Conservation (phyloP, 2,113 vertebrate species). For the Aphelocoma coerulescens region DNA sequence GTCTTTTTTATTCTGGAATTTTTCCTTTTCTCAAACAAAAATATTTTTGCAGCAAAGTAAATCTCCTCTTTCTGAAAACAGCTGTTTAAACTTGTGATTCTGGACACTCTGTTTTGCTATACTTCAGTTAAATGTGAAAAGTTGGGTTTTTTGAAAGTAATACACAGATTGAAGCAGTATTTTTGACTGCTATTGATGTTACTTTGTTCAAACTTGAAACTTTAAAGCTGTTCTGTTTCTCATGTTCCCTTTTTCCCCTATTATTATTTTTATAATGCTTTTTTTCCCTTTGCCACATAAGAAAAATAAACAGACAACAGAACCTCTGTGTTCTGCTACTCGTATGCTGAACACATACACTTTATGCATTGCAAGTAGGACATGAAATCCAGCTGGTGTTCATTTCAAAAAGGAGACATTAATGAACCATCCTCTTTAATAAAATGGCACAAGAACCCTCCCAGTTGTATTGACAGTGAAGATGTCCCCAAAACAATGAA, state of each 20-base stretch:
- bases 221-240: neutral
- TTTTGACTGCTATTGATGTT: neutral
- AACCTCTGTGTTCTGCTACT: neutral
- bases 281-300: neutral
- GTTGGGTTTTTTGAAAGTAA: slow-evolving; percentile 18
- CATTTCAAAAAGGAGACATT: neutral
- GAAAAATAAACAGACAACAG: neutral
- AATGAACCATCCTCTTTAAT: neutral
- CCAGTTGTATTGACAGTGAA: neutral
- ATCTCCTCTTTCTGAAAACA: neutral
- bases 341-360: neutral
- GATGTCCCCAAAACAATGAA: neutral
- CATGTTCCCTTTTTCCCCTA: neutral
- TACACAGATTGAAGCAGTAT: neutral
- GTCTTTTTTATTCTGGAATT: neutral
- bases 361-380: neutral
- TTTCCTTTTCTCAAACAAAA: neutral
- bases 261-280: neutral
- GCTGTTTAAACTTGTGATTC: slow-evolving; percentile 21
- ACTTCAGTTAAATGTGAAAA: neutral
- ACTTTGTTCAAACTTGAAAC: neutral
- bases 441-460: neutral
- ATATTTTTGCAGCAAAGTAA: slow-evolving; percentile 15
- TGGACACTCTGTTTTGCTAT: neutral
- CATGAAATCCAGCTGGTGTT: slow-evolving; percentile 15